These are phyloP conservation scores for Epiblema foenella DNA, from an alignment of 2,888 invertebrate species.

Conservation along the genomic window DNA sequence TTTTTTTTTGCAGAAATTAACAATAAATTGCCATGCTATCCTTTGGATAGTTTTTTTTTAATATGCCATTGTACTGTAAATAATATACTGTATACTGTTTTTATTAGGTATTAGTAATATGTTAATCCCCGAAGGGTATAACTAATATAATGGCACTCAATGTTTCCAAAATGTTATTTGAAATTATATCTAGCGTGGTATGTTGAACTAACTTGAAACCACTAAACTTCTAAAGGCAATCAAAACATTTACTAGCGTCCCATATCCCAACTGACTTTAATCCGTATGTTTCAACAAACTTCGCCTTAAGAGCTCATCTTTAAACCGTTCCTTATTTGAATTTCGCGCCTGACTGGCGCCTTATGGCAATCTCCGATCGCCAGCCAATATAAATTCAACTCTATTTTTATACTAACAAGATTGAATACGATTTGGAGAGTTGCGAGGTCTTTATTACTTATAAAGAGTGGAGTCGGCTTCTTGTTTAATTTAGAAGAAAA, in stretches of 20 bases:
- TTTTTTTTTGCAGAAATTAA: too few relatives aligned
- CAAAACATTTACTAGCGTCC: constrained; percentile 33
- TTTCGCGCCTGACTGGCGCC: constrained; percentile 61
- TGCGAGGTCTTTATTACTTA: constrained; percentile 25
- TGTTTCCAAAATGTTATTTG: neutral
- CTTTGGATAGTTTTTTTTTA: too few relatives aligned
- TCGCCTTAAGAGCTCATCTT: constrained; percentile 59
- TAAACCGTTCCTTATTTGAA: constrained; percentile 67
- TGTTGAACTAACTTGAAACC: constrained; percentile 9
- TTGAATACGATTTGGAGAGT: constrained; percentile 5
- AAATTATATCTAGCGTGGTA: constrained; percentile 5
- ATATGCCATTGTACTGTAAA: neutral
- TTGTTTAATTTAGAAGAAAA: constrained; percentile 42
- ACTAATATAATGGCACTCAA: neutral
- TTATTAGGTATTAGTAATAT: too few relatives aligned
- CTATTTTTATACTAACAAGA: constrained; percentile 46
- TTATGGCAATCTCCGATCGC: constrained; percentile 50
- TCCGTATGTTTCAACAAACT: constrained; percentile 47
- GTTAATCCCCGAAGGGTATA: too few relatives aligned
- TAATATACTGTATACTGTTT: too few relatives aligned
- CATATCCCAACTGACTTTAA: constrained; percentile 16
- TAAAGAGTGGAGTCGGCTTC: constrained; percentile 11
- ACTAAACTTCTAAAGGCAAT: constrained; percentile 34
- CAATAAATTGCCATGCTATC: too few relatives aligned
- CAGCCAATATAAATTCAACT: constrained; percentile 52